These are phyloP conservation scores for Epinotia nisella DNA, from an alignment of 2,888 invertebrate genomes.

Conservation along the genomic window DNA sequence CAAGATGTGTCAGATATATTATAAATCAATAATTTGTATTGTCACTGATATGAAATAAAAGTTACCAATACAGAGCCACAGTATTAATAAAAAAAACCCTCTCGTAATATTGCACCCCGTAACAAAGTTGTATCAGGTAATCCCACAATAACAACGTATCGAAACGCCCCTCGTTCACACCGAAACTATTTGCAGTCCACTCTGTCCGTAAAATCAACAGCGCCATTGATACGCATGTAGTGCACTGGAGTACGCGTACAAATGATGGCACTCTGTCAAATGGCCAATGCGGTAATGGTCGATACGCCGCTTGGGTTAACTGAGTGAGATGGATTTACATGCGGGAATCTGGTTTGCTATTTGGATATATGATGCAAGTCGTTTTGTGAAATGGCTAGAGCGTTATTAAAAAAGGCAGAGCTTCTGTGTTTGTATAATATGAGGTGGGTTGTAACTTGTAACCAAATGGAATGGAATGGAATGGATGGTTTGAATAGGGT, in stretches of 20 bases:
- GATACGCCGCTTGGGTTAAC: constrained; percentile 45
- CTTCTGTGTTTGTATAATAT: too few species aligned
- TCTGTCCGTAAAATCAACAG: constrained; percentile 24
- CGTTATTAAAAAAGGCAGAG: background rate
- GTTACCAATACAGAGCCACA: too few species aligned
- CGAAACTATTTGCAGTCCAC: constrained; percentile 14
- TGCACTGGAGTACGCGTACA: constrained; percentile 59
- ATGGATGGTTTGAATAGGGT: too few species aligned
- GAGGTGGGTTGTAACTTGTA: too few species aligned
- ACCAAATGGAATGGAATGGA: too few species aligned
- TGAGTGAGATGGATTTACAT: constrained; percentile 27
- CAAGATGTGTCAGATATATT: too few species aligned
- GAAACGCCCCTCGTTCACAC: constrained; percentile 10
- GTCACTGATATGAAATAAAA: too few species aligned
- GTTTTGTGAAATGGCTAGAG: background rate
- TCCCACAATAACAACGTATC: background rate
- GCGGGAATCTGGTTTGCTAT: constrained; percentile 3
- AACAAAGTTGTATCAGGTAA: background rate
- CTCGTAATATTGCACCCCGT: background rate
- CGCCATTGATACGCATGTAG: constrained; percentile 38
- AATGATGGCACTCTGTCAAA: constrained; percentile 70
- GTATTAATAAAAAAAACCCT: too few species aligned
- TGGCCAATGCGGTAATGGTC: constrained; percentile 70
- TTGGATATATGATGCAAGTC: background rate
- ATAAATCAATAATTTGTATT: too few species aligned